Percentiles rank a stretch among this genome's conserved stretches.
phyloP scores from a whole-genome alignment of 2,888 invertebrate species.

The Euzophera pinguis region DNA sequence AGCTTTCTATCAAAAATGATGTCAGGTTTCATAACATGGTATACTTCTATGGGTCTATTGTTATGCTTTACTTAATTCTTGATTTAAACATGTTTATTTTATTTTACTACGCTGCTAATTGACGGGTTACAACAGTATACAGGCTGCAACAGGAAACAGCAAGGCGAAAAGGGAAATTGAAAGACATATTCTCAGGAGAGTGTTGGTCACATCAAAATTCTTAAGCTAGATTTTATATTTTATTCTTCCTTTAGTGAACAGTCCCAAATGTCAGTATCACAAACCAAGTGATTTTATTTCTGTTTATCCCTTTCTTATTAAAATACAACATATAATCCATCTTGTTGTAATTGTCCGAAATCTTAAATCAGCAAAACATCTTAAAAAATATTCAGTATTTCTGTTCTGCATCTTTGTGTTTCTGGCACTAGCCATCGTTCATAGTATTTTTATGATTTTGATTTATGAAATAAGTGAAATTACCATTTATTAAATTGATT shows the following conservation, averaged over 20 bases:
- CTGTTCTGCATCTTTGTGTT: background rate
- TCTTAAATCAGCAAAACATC: too few species aligned
- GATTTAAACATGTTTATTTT: conserved; percentile 73
- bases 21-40: conserved; percentile 59
- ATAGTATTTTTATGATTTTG: background rate
- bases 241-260: conserved; percentile 45
- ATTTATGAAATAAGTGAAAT: too few species aligned
- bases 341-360: too few species aligned
- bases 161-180: conserved; percentile 91
- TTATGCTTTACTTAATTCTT: conserved; percentile 74
- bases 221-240: conserved; percentile 66
- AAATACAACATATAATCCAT: background rate
- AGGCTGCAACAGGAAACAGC: conserved; percentile 88
- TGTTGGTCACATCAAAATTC: conserved; percentile 82
- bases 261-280: conserved; percentile 30
- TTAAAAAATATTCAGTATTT: too few species aligned
- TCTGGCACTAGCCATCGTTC: background rate
- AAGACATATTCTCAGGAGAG: conserved; percentile 92
- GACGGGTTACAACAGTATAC: conserved; percentile 85
- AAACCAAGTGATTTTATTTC: conserved; percentile 6
- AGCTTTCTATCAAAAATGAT: conserved; percentile 50
- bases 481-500: too few species aligned
- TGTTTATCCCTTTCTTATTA: background rate
- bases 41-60: conserved; percentile 64
- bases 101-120: conserved; percentile 83